Evolutionary conservation across 2,113 vertebrate species (phyloP), one percentile per base, ranked within the genome.

Genomic region (Cricetomys ansorgei): DNA sequence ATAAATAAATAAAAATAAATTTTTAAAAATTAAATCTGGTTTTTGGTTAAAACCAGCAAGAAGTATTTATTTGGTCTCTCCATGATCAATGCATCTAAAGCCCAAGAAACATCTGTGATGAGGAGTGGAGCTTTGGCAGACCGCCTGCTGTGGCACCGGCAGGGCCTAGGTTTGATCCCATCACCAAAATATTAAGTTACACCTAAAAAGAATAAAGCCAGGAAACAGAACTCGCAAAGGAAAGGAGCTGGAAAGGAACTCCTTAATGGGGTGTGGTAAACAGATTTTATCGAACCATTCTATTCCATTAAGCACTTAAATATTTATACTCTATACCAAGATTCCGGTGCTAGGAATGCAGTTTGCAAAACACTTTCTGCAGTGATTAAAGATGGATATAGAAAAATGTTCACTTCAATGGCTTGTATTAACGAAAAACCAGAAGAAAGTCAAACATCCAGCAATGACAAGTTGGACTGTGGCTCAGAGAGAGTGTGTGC

Each of bases 261-360:
- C 12, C 64, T 69, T n/a, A 87, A 76, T 29, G 45, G 48, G 70
- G 9, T 31, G 1, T 23, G 79, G 9, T 70, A 64, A 85, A 92
- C 5, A 1, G 10, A 50, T 80, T 81, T 77, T 89, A 25, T 65
- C 85, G 62, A n/a, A 75, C 45, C 53, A 64, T 73, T 84, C 75
- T 81, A 57, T 73, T 89, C 85, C 94, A 92, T 55, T 29, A 43
- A 88, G 25, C 72, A 67, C 73, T 93, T 86, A 81, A 93, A 93
- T 31, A 25, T 83, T 23, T 53, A 91, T 19, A n/a, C 59, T 53
- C 72, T n/a, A 4, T 53, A 40, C 55, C 89, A 85, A 55, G 34
- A 76, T 53, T 85, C 76, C n/a, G 48, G 19, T 57, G 86, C 76
- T 91, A 55, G n/a, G 89, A 69, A 79, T 48, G 87, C 83, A 75